Base-by-base conservation (phyloP, 2,888 invertebrate species). In the Marronus borbonicus region DNA sequence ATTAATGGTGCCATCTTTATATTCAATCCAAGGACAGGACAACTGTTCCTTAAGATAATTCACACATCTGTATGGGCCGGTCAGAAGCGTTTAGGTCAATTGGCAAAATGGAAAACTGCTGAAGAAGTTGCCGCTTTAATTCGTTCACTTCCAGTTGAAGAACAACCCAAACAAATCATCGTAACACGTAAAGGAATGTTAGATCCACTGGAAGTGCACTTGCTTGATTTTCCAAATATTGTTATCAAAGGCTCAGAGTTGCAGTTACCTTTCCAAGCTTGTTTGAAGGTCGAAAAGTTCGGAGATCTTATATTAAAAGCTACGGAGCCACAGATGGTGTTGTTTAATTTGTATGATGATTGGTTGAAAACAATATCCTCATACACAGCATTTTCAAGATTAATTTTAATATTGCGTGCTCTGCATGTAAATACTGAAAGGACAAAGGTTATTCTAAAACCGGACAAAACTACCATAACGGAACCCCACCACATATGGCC, bases 401-500 rank as follows among this genome's bases (percentile, higher is more conserved):
- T 99, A 81, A 99, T 99, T 87, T 91, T 99, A 50, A 99, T 99
- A 81, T 91, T 99, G 78, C 92, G 99, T 83, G 99, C 99, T 0
- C 91, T 99, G 31, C 99, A 99, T 88, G 99, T 99, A 60, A 99
- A 99, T 89, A 99, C 99, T 4, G 99, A 99, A 88, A 92, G 99
- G 76, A 99, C 99, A 0, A 99, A 99, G 89, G 98, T 99, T 10
- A 95, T 99, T 70, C 90, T 99, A 76, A 99, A 99, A 88, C 99
- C 99, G 0, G 99, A 99, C 88, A 99, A 99, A 89, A 99, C 98
- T 0, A 99, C 99, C 0, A 95, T 99, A 70, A 99, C 99, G 0
- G 99, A 99, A 88, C 96, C 98, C 0, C 99, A 99, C 91, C 99
- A 99, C 89, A 99, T 99, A 89, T 99, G 99, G 99, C 99, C 99